Evolutionary conservation across 2,113 vertebrate species (phyloP).

Genomic region (Calidris pugnax): DNA sequence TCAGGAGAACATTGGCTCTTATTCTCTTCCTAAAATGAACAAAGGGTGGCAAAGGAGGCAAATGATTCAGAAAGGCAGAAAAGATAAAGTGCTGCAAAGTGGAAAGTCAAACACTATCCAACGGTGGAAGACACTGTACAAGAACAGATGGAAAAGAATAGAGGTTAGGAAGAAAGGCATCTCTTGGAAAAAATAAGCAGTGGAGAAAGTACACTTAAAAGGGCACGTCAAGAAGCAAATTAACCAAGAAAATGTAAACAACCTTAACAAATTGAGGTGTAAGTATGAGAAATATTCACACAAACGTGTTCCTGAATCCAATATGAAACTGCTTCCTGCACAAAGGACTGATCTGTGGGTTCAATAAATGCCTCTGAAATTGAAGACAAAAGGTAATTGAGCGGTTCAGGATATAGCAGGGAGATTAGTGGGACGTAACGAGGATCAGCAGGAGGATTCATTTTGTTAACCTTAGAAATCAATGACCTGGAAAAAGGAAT

Average conservation of each 20-base stretch:
- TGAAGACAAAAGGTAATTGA: conserved; percentile 59
- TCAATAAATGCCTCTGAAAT: conserved; percentile 35
- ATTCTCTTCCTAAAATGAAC: background rate
- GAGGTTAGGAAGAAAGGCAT: background rate
- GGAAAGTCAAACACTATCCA: background rate
- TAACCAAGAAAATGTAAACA: conserved; percentile 48
- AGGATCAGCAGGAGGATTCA: conserved; percentile 29
- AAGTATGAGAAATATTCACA: conserved; percentile 39
- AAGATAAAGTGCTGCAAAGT: background rate
- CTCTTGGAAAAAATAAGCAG: background rate
- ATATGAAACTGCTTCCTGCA: conserved; percentile 29
- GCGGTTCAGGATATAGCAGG: background rate
- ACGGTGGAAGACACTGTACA: background rate
- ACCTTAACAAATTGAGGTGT: conserved; percentile 23
- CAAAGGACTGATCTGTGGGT: background rate
- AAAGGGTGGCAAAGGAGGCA: background rate
- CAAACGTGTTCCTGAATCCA: background rate
- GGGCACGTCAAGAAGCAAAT: conserved; percentile 46
- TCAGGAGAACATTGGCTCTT: background rate
- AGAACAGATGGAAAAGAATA: background rate
- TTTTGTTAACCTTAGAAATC: conserved; percentile 57
- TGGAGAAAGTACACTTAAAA: background rate
- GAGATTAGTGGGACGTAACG: background rate
- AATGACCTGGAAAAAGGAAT: conserved; percentile 66
- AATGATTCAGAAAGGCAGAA: background rate